Conservation (phyloP, 1,140 invertebrate species). For the Cotesia typhae region DNA sequence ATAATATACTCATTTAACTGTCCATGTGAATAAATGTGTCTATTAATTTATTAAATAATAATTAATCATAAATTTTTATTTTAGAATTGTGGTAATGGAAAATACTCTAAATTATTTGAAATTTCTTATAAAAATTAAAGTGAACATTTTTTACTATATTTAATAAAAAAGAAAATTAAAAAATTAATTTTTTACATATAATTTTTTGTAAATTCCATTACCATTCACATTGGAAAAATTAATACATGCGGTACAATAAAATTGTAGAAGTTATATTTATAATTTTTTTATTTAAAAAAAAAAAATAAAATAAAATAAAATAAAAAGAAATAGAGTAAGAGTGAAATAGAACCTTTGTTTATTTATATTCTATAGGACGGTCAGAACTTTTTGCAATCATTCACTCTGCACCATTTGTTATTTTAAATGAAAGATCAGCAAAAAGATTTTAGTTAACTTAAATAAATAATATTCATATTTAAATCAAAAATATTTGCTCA, state of each 20-base stretch:
- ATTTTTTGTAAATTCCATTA: conserved; percentile 1
- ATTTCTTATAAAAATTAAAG: no score
- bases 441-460: background rate
- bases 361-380: conserved; percentile 36
- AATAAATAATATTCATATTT: conserved; percentile 24
- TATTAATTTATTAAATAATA: background rate
- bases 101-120: no score
- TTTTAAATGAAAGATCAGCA: conserved; percentile 17
- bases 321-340: background rate
- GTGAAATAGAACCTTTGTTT: conserved; percentile 12
- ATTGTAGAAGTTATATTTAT: conserved; percentile 20
- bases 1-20: conserved; percentile 20
- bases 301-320: background rate
- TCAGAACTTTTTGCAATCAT: conserved; percentile 38
- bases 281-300: conserved; percentile 2
- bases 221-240: conserved; percentile 3
- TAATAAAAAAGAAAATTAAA: no score
- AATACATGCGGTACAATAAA: background rate
- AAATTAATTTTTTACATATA: background rate
- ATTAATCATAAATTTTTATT: no score
- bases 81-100: no score
- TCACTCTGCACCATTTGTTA: conserved; percentile 17
- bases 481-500: conserved; percentile 8
- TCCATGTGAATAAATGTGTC: conserved; percentile 32
- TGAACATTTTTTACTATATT: no score